These are phyloP conservation scores for Ruditapes philippinarum DNA, from an alignment of 1,140 invertebrate species.

Conservation along the genomic window DNA sequence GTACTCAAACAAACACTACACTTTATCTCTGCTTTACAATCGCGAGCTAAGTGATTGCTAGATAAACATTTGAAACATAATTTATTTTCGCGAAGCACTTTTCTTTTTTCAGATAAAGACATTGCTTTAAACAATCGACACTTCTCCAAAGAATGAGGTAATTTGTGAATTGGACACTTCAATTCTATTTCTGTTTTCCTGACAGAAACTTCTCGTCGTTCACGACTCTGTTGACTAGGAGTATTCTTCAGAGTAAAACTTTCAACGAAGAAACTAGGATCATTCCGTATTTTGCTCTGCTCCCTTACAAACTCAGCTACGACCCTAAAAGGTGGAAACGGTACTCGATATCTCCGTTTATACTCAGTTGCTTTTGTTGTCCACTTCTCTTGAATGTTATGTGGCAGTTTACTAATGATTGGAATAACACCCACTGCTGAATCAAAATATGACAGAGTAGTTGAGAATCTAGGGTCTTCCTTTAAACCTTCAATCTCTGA, in stretches of 20 bases:
- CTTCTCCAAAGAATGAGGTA: neutral
- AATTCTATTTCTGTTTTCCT: neutral
- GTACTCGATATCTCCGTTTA: neutral
- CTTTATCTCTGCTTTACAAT: conserved; percentile 42
- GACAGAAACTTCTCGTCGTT: too few species aligned
- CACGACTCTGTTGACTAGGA: neutral
- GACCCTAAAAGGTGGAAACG: neutral
- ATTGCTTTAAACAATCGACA: conserved; percentile 24
- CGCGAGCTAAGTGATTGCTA: conserved; percentile 29
- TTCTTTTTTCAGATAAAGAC: neutral
- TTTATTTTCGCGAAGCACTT: conserved; percentile 59
- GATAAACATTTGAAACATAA: conserved; percentile 65
- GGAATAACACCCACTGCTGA: conserved; percentile 43
- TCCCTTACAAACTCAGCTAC: neutral
- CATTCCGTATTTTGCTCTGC: neutral
- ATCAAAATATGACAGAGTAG: neutral
- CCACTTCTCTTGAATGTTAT: neutral
- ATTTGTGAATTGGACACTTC: neutral
- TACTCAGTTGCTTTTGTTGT: neutral
- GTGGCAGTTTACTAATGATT: neutral
- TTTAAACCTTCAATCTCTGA: neutral
- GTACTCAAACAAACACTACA: conserved; percentile 49
- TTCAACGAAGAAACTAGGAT: neutral
- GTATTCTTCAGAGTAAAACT: neutral
- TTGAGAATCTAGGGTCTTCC: neutral